A percentile compares a stretch with the other conserved stretches of the same genome.
Conservation (phyloP, 2,888 invertebrate species). For the Hoplodrina blanda region DNA sequence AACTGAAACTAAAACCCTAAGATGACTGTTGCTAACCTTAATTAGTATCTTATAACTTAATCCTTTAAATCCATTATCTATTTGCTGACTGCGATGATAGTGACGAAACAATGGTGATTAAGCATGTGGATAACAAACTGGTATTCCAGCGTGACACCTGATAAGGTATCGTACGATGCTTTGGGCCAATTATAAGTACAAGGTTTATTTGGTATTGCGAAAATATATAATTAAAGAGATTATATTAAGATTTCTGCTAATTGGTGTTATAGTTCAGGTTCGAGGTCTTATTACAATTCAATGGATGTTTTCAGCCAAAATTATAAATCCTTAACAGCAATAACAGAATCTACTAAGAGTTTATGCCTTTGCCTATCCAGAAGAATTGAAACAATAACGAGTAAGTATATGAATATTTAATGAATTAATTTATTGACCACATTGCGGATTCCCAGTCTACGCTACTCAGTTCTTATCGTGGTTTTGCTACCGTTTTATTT, state of each 20-base stretch:
- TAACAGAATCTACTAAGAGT: too few relatives aligned
- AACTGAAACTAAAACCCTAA: constrained; percentile 10
- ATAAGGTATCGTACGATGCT: constrained; percentile 49
- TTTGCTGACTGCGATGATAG: constrained; percentile 37
- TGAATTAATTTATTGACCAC: constrained; percentile 7
- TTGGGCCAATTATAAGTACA: constrained; percentile 25
- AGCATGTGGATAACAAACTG: constrained; percentile 37
- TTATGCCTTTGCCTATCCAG: too few relatives aligned
- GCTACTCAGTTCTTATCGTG: constrained; percentile 18
- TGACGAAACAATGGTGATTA: constrained; percentile 43
- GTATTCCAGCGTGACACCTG: constrained; percentile 36
- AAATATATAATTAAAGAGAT: background rate
- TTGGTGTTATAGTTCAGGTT: background rate
- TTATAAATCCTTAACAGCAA: background rate
- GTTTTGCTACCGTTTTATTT: constrained; percentile 5
- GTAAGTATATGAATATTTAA: background rate
- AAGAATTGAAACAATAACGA: background rate
- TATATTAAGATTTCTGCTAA: background rate
- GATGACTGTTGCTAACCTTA: constrained; percentile 34
- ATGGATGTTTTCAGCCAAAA: too few relatives aligned
- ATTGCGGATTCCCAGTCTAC: background rate
- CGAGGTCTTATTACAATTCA: too few relatives aligned
- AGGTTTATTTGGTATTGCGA: constrained; percentile 7
- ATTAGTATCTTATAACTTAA: constrained; percentile 45
- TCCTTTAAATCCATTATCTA: constrained; percentile 47